phyloP scores from a whole-genome alignment of 2,888 invertebrate species.

The Oligia strigilis region DNA sequence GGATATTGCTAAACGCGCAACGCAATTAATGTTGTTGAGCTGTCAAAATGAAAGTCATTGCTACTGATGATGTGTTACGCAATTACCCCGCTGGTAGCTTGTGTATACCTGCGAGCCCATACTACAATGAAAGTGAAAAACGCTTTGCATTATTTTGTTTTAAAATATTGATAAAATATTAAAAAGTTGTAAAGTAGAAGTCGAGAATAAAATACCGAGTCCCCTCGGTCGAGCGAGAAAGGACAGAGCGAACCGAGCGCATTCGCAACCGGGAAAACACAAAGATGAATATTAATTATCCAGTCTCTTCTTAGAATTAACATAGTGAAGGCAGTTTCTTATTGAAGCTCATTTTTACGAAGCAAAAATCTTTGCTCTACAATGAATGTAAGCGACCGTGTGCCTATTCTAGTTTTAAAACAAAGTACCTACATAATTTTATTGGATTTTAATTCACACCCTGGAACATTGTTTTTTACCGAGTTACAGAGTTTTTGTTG shows the following conservation, averaged over 20 bases:
- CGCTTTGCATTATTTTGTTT: no score
- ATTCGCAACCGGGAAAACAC: not conserved
- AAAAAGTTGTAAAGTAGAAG: not conserved
- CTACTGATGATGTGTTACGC: no score
- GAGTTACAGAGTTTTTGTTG: no score
- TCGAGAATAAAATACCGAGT: not conserved
- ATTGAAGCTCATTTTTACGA: not conserved
- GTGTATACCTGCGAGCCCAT: not conserved
- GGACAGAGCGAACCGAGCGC: not conserved
- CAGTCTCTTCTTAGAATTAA: conserved; percentile 5
- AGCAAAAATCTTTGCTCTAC: not conserved
- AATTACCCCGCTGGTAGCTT: not conserved
- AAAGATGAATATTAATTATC: conserved; percentile 11
- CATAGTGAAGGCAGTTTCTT: not conserved
- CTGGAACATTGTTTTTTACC: no score
- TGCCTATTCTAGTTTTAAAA: not conserved
- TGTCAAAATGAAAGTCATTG: no score
- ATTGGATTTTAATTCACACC: no score
- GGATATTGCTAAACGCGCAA: no score
- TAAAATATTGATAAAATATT: not conserved
- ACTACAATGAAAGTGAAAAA: not conserved
- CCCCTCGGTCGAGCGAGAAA: not conserved
- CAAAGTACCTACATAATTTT: not conserved
- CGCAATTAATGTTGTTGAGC: no score
- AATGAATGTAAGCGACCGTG: not conserved